Base-by-base conservation (phyloP, 2,888 invertebrate species). In the Tillus elongatus region DNA sequence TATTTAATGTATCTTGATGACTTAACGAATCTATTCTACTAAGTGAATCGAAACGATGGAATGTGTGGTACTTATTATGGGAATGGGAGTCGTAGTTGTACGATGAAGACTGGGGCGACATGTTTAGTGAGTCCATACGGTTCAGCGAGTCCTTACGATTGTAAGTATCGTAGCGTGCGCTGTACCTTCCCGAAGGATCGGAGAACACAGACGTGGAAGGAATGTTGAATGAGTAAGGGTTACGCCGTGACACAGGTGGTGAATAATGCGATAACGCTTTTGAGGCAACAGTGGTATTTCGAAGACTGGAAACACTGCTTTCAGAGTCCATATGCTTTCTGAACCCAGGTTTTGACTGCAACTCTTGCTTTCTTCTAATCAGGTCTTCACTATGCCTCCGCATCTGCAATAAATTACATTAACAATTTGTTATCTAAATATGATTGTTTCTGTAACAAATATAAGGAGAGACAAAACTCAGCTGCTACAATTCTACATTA, bases 321-420 rank as follows among this genome's bases (percentile, higher is more conserved):
- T 58, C 57, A 12, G 55, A 56, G 35, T 57, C 56, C 12, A 50
- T 45, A 36, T 61, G 57, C 52, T 60, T 56, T 45, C 63, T 41
- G 48, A 52, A 42, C 36, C 72, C 66, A 35, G 72, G 69, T 13
- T 73, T 70, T 28, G 63, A 62, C 41, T 73, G 72, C 10, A 74
- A 53, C 3, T 68, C 66, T 16, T 64, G 63, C 43, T 71, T 67
- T 45, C 69, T 69, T 14, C 57, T 57, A 35, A 70, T 58, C 50
- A 69, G 70, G 26, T 74, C 72, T 30, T 61, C 62, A 19, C 69
- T 59, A 52, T 68, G 69, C 44, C 71, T 64, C 50, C 68, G 65
- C 52, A 72, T 68, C 75, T 75, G 63, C 37, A 57, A 60, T 35
- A 14, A 40, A 49, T 13, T 35, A n/a, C 32, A 37, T 30, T 15